phyloP scores from a whole-genome alignment of 2,797 vertebrate species.

The Heliangelus exortis region DNA sequence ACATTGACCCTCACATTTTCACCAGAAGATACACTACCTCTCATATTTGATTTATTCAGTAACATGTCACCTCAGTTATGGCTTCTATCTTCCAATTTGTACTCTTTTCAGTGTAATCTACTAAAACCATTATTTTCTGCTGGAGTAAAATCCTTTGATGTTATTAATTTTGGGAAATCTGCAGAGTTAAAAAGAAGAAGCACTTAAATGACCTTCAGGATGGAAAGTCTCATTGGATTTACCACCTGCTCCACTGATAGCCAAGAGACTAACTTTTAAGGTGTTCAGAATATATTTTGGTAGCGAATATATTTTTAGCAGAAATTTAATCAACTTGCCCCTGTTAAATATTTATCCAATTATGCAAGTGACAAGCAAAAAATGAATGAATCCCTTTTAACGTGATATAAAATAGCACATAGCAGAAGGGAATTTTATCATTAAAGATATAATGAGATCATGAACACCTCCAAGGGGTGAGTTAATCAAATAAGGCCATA shows the following conservation, averaged over 20 bases:
- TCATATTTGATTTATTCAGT: not conserved
- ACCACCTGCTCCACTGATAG: not conserved
- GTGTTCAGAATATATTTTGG: not conserved
- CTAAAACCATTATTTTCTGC: not conserved
- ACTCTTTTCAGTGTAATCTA: not conserved
- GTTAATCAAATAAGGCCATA: conserved; percentile 70
- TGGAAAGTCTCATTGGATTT: not conserved
- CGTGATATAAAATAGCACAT: conserved; percentile 57
- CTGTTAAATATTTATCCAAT: conserved; percentile 74
- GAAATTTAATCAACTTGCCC: conserved; percentile 45
- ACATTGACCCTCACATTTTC: not conserved
- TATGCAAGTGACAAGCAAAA: conserved; percentile 57
- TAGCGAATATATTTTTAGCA: conserved; percentile 5
- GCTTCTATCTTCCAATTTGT: not conserved
- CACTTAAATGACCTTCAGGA: not conserved
- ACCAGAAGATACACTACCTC: not conserved
- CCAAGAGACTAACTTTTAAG: not conserved
- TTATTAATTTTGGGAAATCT: not conserved
- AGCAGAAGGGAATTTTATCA: conserved; percentile 69
- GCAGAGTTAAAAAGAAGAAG: not conserved
- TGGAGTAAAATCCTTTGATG: not conserved
- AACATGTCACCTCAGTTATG: not conserved
- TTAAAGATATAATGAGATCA: conserved; percentile 75
- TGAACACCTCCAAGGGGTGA: conserved; percentile 61
- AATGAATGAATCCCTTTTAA: conserved; percentile 68